Evolutionary conservation across 1,140 invertebrate genomes (phyloP).

Genomic region (Heliconius hewitsoni): DNA sequence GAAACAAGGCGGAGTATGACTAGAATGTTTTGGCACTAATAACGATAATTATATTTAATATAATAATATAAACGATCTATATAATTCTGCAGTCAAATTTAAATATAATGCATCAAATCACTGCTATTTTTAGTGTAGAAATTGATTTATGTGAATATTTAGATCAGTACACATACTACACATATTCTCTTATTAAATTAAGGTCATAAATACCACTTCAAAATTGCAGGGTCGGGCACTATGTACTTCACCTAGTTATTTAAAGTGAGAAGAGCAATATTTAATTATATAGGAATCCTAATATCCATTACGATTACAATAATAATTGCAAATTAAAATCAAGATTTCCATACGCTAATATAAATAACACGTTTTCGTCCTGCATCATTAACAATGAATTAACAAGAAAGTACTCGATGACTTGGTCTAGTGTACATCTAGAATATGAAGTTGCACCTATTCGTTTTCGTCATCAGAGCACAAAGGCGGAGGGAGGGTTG

Average conservation of each 20-base stretch:
- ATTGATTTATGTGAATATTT: slow-evolving; percentile 36
- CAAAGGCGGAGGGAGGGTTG: slow-evolving; percentile 85
- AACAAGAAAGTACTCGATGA: slow-evolving; percentile 43
- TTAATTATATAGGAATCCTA: slow-evolving; percentile 66
- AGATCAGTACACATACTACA: slow-evolving; percentile 63
- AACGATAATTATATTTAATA: slow-evolving; percentile 6
- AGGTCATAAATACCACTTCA: slow-evolving; percentile 50
- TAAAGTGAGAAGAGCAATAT: slow-evolving; percentile 68
- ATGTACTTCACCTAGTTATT: slow-evolving; percentile 65
- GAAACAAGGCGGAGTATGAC: slow-evolving; percentile 27
- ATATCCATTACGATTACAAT: slow-evolving; percentile 64
- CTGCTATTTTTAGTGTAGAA: slow-evolving; percentile 7
- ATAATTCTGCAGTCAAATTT: neutral
- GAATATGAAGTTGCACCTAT: slow-evolving; percentile 41
- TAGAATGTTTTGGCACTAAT: slow-evolving; percentile 14
- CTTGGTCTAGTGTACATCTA: slow-evolving; percentile 29
- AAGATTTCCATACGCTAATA: slow-evolving; percentile 57
- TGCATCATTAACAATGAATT: slow-evolving; percentile 49
- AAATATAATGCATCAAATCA: neutral
- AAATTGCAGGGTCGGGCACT: slow-evolving; percentile 66
- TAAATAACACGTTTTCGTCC: slow-evolving; percentile 50
- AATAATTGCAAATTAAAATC: slow-evolving; percentile 67
- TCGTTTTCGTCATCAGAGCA: slow-evolving; percentile 85
- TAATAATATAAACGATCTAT: neutral
- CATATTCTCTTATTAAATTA: slow-evolving; percentile 66